Evolutionary conservation across 2,888 invertebrate species (phyloP), one percentile per base, ranked within the genome.

Genomic region (Lacanobia oleracea): DNA sequence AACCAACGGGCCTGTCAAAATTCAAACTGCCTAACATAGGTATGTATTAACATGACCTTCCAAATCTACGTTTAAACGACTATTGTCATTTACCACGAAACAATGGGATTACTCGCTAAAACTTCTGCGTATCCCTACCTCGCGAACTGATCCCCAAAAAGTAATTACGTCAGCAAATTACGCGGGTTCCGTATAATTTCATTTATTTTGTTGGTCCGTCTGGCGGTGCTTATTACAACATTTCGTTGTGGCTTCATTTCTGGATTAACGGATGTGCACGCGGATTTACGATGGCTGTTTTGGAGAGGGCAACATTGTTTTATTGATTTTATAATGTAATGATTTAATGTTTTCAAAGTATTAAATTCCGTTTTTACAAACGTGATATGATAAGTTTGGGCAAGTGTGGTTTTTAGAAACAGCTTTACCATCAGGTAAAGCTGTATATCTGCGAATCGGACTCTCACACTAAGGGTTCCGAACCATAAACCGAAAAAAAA

Each of bases 151-250:
- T 72, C 61, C 79, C 78, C 67, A 78, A 86, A 84, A 84, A 72
- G 84, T 84, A 85, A 85, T 85, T 83, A 86, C 76, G 75, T 75
- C 66, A 74, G 65, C 73, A 62, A 76, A 82, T 85, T 83, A 82
- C 72, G 70, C 53, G 79, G 75, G 72, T 66, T 70, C 70, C 73
- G 79, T 67, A 78, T 86, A 85, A 85, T 86, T 86, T 79, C 72
- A 85, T 85, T 85, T 81, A 76, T 85, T 67, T 67, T 48, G 72
- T 67, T 65, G 59, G 77, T 68, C 73, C 60, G 61, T 60, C 75
- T 74, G 78, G 71, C 72, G 43, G 65, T 60, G 75, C 60, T 79
- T 83, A 80, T 84, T 79, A 76, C 67, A 79, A 77, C 50, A 85
- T 79, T 80, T 75, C 56, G 68, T 67, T 71, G 67, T 10, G 62